phyloP scores from a whole-genome alignment of 2,888 invertebrate species.

The Germaria angustata region DNA sequence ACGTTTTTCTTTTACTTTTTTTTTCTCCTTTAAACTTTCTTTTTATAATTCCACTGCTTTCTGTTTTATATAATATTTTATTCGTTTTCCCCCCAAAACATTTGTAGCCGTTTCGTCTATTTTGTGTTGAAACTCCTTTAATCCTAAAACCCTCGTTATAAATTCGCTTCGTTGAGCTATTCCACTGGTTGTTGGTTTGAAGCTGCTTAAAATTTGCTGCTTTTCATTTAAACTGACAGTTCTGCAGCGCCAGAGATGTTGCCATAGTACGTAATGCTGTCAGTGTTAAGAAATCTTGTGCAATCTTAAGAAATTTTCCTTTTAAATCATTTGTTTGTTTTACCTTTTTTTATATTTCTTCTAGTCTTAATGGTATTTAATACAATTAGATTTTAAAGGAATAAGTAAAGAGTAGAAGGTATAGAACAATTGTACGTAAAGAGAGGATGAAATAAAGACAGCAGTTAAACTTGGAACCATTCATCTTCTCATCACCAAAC shows the following conservation, averaged over 20 bases:
- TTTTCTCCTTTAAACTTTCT: constrained; percentile 30
- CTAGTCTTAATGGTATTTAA: constrained; percentile 58
- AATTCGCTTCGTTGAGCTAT: constrained; percentile 39
- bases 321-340: constrained; percentile 54
- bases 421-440: not conserved
- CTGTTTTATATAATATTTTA: constrained; percentile 19
- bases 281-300: constrained; percentile 16
- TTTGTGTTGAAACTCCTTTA: constrained; percentile 60
- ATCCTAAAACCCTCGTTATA: constrained; percentile 63
- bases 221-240: constrained; percentile 57
- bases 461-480: constrained; percentile 45
- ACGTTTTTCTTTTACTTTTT: constrained; percentile 56
- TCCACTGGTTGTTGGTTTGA: constrained; percentile 12
- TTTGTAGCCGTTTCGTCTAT: constrained; percentile 43
- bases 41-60: constrained; percentile 9
- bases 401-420: constrained; percentile 11
- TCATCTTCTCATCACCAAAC: constrained; percentile 63
- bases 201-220: constrained; percentile 49
- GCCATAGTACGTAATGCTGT: not conserved
- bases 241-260: constrained; percentile 19
- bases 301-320: constrained; percentile 36
- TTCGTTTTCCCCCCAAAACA: not conserved
- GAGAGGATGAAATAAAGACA: not conserved
- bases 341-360: constrained; percentile 10
- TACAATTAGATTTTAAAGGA: constrained; percentile 62